Conservation (phyloP, 2,113 vertebrate genomes). For the Motacilla tschutschensis region DNA sequence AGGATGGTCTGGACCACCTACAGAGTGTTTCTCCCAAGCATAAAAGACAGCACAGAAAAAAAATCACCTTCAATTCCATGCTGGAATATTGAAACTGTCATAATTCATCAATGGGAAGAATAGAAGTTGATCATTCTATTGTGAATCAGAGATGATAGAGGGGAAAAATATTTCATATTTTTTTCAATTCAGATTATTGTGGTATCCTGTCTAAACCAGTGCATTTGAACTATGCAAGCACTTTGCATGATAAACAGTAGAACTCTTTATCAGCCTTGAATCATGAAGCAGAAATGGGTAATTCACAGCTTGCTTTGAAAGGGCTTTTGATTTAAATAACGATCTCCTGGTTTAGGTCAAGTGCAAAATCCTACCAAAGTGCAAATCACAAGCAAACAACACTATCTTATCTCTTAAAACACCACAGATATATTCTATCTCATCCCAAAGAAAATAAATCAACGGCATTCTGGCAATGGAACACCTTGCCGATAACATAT, state of each 20-base stretch:
- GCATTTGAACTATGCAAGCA: slow-evolving; percentile 8
- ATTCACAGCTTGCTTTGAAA: slow-evolving; percentile 15
- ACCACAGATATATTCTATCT: not conserved
- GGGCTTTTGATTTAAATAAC: not conserved
- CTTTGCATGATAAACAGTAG: slow-evolving; percentile 23
- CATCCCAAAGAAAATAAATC: not conserved
- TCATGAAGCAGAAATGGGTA: slow-evolving; percentile 3
- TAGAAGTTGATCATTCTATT: slow-evolving; percentile 6
- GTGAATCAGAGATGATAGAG: not conserved
- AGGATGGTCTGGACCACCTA: not conserved
- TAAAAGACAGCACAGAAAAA: not conserved
- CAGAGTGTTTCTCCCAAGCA: not conserved
- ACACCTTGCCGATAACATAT: not conserved
- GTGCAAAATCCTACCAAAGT: not conserved
- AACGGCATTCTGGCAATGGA: not conserved
- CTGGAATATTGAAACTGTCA: not conserved
- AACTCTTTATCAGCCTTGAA: slow-evolving; percentile 16
- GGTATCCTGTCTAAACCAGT: not conserved
- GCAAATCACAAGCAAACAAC: not conserved
- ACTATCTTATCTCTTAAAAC: not conserved
- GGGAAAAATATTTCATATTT: slow-evolving; percentile 7
- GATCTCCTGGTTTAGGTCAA: slow-evolving; percentile 18
- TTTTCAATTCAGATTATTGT: slow-evolving; percentile 15
- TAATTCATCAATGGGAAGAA: not conserved
- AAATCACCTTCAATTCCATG: not conserved